Base-by-base conservation (phyloP, 2,113 vertebrate species). In the Aldabrachelys gigantea region DNA sequence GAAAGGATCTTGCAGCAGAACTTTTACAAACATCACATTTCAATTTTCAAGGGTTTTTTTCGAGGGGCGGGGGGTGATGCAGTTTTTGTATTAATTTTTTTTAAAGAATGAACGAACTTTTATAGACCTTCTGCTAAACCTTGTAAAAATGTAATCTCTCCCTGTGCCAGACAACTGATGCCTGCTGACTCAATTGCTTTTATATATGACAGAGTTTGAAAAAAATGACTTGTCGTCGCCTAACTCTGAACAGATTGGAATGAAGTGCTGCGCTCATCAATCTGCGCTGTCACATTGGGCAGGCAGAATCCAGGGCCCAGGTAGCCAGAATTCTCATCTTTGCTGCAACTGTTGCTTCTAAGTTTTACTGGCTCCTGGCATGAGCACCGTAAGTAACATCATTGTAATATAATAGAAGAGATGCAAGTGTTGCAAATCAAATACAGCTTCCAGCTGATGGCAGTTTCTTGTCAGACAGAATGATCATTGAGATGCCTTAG, bases 131-230 rank as follows among this genome's bases (percentile, higher is more conserved):
- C 97, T 98, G 98, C 95, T 97, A 97, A 98, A 93, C 97, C 97
- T 92, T 88, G 96, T 96, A 95, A 98, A 98, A 97, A 94, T 83
- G 82, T 84, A 97, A 96, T 98, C 96, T 93, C 93, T 97, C 92
- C 97, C 87, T 14, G 94, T 95, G 97, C 97, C 98, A 98, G 98
- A 97, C 97, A 97, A 97, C 96, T 90, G 95, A 95, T 93, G 97
- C 96, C 97, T 97, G 97, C 98, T 98, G 98, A 98, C 98, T 98
- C 97, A 95, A 97, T 97, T 98, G 97, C 97, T 98, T 98, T 96
- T 97, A 97, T 98, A 96, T 97, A 97, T 97, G 98, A 98, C 98
- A 98, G 94, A 96, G 87, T 96, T 97, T 95, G 96, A 97, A 92
- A 85, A 97, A 98, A 98, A 95, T 65, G 91, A 97, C 97, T 98